Conservation (phyloP, 2,888 invertebrate species). For the Philhelius pedissequus region DNA sequence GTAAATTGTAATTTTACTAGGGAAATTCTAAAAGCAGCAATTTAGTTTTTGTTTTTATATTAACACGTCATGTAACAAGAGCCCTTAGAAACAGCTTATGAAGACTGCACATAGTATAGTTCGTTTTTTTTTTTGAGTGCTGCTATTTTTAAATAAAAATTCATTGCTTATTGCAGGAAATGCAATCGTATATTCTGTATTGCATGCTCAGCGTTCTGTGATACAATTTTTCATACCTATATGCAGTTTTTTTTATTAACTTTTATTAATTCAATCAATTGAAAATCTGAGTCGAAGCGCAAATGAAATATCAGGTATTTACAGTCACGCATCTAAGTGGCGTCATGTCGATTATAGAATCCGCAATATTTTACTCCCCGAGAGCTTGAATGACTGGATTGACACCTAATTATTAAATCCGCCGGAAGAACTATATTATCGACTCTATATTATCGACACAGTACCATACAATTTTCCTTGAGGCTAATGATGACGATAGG, state of each 20-base stretch:
- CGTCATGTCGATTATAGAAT: too few species aligned
- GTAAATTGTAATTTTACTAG: not conserved
- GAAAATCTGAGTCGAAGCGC: not conserved
- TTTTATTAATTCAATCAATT: not conserved
- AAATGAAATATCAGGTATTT: not conserved
- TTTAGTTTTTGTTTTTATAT: not conserved
- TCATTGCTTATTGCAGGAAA: constrained; percentile 17
- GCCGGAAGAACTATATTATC: too few species aligned
- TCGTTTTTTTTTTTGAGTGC: not conserved
- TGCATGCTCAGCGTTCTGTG: constrained; percentile 1
- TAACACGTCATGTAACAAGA: not conserved
- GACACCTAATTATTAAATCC: too few species aligned
- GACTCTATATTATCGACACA: too few species aligned
- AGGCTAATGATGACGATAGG: too few species aligned
- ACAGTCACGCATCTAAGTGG: not conserved
- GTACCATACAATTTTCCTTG: too few species aligned
- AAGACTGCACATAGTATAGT: not conserved
- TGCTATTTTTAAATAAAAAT: constrained; percentile 16
- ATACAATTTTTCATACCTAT: not conserved
- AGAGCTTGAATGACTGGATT: too few species aligned
- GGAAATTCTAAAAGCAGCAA: not conserved
- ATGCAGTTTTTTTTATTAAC: not conserved
- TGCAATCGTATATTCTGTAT: constrained; percentile 23
- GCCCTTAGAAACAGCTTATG: constrained; percentile 3
- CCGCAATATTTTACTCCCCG: too few species aligned